phyloP scores from a whole-genome alignment of 2,113 vertebrate species.

The Grammomys surdaster region DNA sequence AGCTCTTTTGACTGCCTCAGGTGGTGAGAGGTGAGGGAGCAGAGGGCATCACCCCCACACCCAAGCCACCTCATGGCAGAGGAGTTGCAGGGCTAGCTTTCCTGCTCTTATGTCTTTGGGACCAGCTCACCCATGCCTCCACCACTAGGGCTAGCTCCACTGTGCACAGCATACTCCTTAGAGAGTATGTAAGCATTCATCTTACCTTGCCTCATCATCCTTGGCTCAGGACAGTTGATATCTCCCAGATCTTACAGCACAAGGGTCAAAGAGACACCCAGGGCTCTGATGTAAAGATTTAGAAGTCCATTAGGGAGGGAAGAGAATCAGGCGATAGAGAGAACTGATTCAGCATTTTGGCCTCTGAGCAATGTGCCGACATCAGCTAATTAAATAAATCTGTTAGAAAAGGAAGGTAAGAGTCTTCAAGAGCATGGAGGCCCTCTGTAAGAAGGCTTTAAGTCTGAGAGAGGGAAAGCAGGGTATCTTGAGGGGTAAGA shows the following conservation, averaged over 20 bases:
- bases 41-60: too few relatives aligned
- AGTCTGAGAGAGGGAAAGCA: neutral
- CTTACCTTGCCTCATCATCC: constrained; percentile 24
- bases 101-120: too few relatives aligned
- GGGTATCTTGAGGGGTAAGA: neutral
- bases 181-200: neutral
- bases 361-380: constrained; percentile 18
- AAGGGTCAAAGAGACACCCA: constrained; percentile 44
- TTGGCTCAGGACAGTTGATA: constrained; percentile 17
- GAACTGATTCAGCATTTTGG: constrained; percentile 40
- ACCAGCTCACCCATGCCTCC: too few relatives aligned
- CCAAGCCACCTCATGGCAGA: too few relatives aligned
- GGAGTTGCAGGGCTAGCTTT: too few relatives aligned
- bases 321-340: constrained; percentile 50
- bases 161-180: constrained; percentile 3
- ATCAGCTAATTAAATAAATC: constrained; percentile 70
- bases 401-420: constrained; percentile 65
- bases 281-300: constrained; percentile 58
- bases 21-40: too few relatives aligned
- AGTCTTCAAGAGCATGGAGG: constrained; percentile 16
- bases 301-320: constrained; percentile 63
- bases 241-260: neutral
- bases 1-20: too few relatives aligned
- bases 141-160: too few relatives aligned
- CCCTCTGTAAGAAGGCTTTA: constrained; percentile 40